Evolutionary conservation across 2,113 vertebrate genomes (phyloP), one percentile per base, ranked within the genome.

Genomic region (Climacteris rufus): DNA sequence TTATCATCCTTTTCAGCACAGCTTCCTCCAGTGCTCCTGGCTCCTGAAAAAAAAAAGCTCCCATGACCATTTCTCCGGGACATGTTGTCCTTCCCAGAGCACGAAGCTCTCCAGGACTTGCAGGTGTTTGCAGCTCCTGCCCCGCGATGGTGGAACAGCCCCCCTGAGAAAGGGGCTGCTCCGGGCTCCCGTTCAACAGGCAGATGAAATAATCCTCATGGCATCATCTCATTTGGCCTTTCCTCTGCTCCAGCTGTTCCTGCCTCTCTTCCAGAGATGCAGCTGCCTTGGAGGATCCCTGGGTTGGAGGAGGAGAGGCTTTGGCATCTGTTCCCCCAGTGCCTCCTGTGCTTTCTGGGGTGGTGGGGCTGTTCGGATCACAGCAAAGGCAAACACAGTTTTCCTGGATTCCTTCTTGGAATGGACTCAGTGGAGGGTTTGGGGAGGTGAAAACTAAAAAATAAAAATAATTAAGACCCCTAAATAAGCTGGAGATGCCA

Each of bases 231-330:
- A 35, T 54, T 69, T 68, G 69, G 91, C 74, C 53, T 66, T 53
- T 68, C 79, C 72, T 80, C 60, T 56, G 33, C 71, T 74, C 66
- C 89, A 89, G 83, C 79, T 94, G 93, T 22, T 68, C 39, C 86
- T 80, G 57, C 70, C 57, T 64, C 74, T 90, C 61, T 59, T 74
- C 50, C 37, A 72, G 66, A 81, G 83, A 54, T 42, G 66, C 81
- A 91, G 64, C 78, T 83, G 84, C 64, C 78, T 76, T 78, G 53
- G 31, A 71, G 59, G 30, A n/a, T 13, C 6, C 2, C 44, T 9
- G 39, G 28, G 52, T 2, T 16, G 16, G 25, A 63, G 49, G 31
- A 66, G 47, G n/a, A 80, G 37, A 68, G 33, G 16, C 35, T 86
- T 74, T 72, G 70, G 54, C 45, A 37, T 57, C 61, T n/a, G 18